Evolutionary conservation across 2,888 invertebrate genomes (phyloP), one percentile per base, ranked within the genome.

Genomic region (Campaea margaritaria): DNA sequence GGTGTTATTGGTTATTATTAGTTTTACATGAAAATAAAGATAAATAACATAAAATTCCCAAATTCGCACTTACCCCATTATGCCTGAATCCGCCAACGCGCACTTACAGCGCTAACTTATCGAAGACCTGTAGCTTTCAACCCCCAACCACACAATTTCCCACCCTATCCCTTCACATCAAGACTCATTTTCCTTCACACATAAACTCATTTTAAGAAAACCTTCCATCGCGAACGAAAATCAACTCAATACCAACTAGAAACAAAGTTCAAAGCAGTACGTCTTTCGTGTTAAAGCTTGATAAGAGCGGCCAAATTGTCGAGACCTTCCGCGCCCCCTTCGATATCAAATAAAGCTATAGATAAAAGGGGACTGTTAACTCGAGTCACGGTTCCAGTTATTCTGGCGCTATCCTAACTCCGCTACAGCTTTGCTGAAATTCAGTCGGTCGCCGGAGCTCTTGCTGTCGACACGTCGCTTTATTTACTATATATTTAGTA

Each of bases 81-180:
- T 80, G 12, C 66, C 27, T n/a, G 47, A 52, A 65, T n/a, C 58
- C 54, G 50, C 46, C 59, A 67, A 66, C 70, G 63, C 79, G 83
- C 84, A 80, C 81, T 89, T 88, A 86, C 86, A 84, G 83, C 81
- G 77, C 70, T 78, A 85, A 86, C 81, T 84, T 85, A 88, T 85
- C 82, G 85, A 83, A 85, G 81, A 90, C 90, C 90, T 90, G 90
- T 90, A 85, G 90, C 87, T 88, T 86, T 87, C 69, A 76, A 61
- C 46, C 55, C 31, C 1, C 2, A 47, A 36, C 12, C 28, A 51
- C 38, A 31, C 27, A 0, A 52, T 27, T 46, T 21, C 46, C 10
- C 1, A 52, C 55, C 51, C 46, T 47, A n/a, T 3, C 0, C 69
- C 34, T 4, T 31, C 1, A 9, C 1, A 38, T 0, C 68, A 52